Percentiles rank a stretch among this genome's conserved stretches.
These are phyloP conservation scores for Pterobdella sp. DNA, from an alignment of 2,888 invertebrate genomes.

Conservation along the genomic window DNA sequence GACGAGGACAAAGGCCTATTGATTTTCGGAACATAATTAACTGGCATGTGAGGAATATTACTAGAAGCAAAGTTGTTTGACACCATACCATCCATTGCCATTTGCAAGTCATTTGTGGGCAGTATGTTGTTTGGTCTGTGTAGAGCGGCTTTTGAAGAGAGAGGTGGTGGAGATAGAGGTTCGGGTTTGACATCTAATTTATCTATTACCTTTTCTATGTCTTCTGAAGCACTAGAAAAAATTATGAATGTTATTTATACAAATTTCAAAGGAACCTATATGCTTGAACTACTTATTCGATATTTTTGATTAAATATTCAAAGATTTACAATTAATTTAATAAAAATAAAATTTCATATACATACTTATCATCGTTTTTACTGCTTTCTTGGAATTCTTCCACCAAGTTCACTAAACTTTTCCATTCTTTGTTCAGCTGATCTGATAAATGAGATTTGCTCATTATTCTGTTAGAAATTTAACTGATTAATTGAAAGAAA, in stretches of 20 bases:
- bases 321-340: not conserved
- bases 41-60: not conserved
- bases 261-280: not conserved
- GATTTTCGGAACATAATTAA: slow-evolving; percentile 7
- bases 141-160: not conserved
- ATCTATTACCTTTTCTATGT: not conserved
- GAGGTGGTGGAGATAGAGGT: slow-evolving; percentile 19
- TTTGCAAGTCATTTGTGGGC: not conserved
- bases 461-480: not conserved
- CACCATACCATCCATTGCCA: not conserved
- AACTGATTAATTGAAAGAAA: not conserved
- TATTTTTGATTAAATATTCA: not conserved
- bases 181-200: slow-evolving; percentile 17
- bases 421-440: slow-evolving; percentile 24
- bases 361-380: not conserved
- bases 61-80: not conserved
- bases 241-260: not conserved
- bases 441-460: not conserved
- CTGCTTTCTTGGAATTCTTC: slow-evolving; percentile 4
- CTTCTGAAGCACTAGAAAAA: not conserved
- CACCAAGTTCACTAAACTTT: slow-evolving; percentile 26
- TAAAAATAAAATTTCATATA: not conserved
- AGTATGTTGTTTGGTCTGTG: not conserved
- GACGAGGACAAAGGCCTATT: slow-evolving; percentile 5
- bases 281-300: too few relatives aligned